These are phyloP conservation scores for Siphamia tubifer DNA, from an alignment of 2,113 vertebrate species.

Conservation along the genomic window DNA sequence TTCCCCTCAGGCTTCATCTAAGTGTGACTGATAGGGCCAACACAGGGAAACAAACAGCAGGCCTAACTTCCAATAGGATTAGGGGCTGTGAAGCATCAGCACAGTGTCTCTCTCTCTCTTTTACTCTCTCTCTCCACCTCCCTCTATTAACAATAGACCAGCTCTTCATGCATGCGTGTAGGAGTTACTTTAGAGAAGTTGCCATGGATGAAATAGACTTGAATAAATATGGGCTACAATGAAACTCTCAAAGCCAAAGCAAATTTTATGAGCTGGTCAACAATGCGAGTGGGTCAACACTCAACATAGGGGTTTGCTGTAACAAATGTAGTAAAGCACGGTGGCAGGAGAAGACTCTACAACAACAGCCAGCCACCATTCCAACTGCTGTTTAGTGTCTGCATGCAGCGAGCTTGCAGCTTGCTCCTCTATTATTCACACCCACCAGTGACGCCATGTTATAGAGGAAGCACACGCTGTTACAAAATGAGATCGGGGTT, in stretches of 20 bases:
- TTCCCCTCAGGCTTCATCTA: slow-evolving; percentile 53
- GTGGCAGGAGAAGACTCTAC: neutral
- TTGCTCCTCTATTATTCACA: slow-evolving; percentile 31
- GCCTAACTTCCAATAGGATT: slow-evolving; percentile 63
- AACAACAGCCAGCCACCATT: too few relatives aligned
- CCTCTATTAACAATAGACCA: slow-evolving; percentile 10
- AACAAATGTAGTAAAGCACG: slow-evolving; percentile 8
- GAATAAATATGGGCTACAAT: slow-evolving; percentile 17
- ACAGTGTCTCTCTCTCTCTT: slow-evolving; percentile 2
- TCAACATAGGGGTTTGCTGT: neutral
- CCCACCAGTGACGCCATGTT: slow-evolving; percentile 44
- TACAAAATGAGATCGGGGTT: slow-evolving; percentile 51
- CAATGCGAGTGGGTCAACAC: slow-evolving; percentile 14
- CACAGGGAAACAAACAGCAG: slow-evolving; percentile 62
- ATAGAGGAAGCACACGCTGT: slow-evolving; percentile 40
- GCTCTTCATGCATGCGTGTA: slow-evolving; percentile 43
- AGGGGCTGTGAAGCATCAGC: slow-evolving; percentile 51
- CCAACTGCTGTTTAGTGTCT: neutral
- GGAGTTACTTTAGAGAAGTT: slow-evolving; percentile 34
- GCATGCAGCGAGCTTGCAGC: neutral
- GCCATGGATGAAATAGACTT: slow-evolving; percentile 7
- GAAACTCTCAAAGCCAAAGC: slow-evolving; percentile 28
- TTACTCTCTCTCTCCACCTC: neutral
- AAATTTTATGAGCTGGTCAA: slow-evolving; percentile 20
- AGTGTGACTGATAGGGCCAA: slow-evolving; percentile 67